Base-by-base conservation (phyloP, 2,888 invertebrate species). In the Drosophila stalkeri region DNA sequence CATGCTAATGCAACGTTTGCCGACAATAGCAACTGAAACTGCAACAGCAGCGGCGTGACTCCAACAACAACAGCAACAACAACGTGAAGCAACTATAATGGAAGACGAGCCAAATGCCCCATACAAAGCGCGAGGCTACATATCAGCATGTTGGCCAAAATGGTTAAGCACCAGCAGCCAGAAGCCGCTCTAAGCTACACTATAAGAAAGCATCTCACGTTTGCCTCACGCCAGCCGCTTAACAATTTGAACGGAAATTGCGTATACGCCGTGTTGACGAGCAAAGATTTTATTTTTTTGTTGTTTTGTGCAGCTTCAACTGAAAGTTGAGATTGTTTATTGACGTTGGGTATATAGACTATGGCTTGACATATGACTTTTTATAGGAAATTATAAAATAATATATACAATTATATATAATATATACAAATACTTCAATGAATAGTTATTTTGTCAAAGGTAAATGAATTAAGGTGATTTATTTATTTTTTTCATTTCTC, bases 1-100 rank as follows among this genome's bases (percentile, higher is more conserved):
- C 74, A 80, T 80, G 80, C 64, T 80, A 76, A 68, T 81, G 81
- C 81, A 63, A 69, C 70, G 56, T 69, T 73, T 73, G 72, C 83
- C 83, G 80, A 80, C 80, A 81, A 76, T 76, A 73, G 80, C 54
- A 9, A 37, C 54, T 35, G 51, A 31, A 51, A 51, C 79, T 35
- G 35, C 52, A 52, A 52, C 79, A 68, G 31, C 75, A 51, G 76
- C 78, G 63, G 64, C 80, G 80, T 80, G 80, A 80, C 80, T 82
- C 16, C 83, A 66, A 37, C 59, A 47, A 51, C 78, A 60, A 20
- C 47, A 72, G 14, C 43, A 65, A 5, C 31, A 65, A n/a, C 64
- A 64, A 20, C 43, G 33, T 20, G 4, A 49, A 59, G 12, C 20
- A 59, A 39, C 46, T 67, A 62, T 41, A 68, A 77, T 74, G 59